phyloP scores from a whole-genome alignment of 1,140 invertebrate species.

The Orchestia grillus region DNA sequence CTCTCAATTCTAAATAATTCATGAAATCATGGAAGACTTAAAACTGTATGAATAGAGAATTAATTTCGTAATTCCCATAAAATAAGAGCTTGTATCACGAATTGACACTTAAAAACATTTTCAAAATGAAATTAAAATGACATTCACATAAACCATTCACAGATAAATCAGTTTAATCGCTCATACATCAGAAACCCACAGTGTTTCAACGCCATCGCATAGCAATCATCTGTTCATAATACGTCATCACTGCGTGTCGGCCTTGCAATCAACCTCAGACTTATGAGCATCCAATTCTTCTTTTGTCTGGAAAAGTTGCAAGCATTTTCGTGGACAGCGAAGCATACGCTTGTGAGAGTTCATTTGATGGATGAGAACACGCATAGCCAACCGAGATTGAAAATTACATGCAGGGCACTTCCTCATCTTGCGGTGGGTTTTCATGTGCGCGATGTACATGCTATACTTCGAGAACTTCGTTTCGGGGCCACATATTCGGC shows the following conservation, averaged over 20 bases:
- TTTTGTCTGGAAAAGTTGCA: constrained; percentile 21
- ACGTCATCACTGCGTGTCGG: neutral
- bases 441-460: constrained; percentile 22
- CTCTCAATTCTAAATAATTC: neutral
- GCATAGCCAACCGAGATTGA: neutral
- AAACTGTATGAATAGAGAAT: neutral
- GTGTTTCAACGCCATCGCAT: neutral
- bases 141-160: neutral
- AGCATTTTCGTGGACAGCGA: constrained; percentile 24
- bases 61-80: neutral
- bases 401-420: constrained; percentile 29
- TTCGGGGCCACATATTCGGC: constrained; percentile 20
- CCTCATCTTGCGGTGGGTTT: neutral
- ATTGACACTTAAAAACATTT: neutral
- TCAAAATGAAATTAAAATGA: neutral
- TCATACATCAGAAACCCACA: neutral
- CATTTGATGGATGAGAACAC: constrained; percentile 37
- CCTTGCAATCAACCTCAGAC: neutral
- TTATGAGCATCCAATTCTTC: constrained; percentile 7
- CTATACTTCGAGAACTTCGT: neutral
- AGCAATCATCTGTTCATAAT: no score
- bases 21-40: neutral
- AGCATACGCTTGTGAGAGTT: constrained; percentile 35
- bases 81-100: neutral
- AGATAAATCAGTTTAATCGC: neutral